Percentiles rank a stretch among this genome's conserved stretches.
Conservation (phyloP, 2,113 vertebrate genomes). For the Antechinus stuartii region DNA sequence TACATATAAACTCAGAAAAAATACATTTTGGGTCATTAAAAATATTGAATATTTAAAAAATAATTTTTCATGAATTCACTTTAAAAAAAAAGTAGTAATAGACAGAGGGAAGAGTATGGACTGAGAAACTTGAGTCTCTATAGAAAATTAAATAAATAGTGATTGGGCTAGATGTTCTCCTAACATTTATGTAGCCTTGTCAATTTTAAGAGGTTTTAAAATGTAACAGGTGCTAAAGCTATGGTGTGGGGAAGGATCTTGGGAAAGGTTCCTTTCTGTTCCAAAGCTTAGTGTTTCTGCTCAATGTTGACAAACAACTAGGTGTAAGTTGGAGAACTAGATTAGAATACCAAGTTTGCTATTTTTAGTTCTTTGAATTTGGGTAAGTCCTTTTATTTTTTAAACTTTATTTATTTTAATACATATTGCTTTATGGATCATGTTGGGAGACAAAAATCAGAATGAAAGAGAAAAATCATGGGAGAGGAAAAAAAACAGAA, state of each 20-base stretch:
- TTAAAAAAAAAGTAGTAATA: neutral
- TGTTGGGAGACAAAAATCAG: too few species aligned
- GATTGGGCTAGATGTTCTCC: slow-evolving; percentile 50
- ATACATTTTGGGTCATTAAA: neutral
- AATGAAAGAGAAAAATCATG: too few species aligned
- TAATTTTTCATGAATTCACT: slow-evolving; percentile 45
- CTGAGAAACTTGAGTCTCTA: slow-evolving; percentile 55
- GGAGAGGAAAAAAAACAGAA: too few species aligned
- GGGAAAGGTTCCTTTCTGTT: slow-evolving; percentile 26
- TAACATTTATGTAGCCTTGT: slow-evolving; percentile 53
- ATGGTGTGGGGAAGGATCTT: slow-evolving; percentile 33
- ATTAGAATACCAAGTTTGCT: neutral
- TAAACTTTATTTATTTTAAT: too few species aligned
- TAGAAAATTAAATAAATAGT: slow-evolving; percentile 57
- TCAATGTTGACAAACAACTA: neutral
- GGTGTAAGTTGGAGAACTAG: neutral
- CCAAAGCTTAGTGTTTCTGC: neutral
- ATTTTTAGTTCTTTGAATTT: neutral
- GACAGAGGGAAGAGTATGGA: slow-evolving; percentile 42
- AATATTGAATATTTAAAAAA: neutral
- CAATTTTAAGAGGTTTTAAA: slow-evolving; percentile 58
- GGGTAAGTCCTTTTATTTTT: neutral
- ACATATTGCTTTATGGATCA: too few species aligned
- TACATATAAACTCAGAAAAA: neutral
- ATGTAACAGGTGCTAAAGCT: slow-evolving; percentile 55